phyloP scores from a whole-genome alignment of 2,797 vertebrate species.

The Pseudochirops cupreus region DNA sequence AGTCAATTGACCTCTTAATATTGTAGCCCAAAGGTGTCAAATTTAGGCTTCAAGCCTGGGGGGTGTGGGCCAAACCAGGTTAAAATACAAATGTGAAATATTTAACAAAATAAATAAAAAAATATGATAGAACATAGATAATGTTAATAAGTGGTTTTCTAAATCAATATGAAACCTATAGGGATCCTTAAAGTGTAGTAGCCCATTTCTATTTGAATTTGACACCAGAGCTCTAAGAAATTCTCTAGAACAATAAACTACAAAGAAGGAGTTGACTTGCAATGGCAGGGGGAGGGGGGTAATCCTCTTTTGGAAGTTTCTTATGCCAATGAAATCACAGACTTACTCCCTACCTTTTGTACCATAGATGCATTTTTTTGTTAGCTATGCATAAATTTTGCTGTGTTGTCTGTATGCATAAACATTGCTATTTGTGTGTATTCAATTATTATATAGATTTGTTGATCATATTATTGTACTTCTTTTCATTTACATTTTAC shows the following conservation, averaged over 20 bases:
- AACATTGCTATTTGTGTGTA: background rate
- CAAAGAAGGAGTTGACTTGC: background rate
- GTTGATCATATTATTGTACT: background rate
- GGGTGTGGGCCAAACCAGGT: background rate
- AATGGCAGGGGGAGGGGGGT: background rate
- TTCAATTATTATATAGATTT: background rate
- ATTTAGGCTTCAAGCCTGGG: background rate
- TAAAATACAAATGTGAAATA: background rate
- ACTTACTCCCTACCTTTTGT: background rate
- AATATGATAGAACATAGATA: background rate
- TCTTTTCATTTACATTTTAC: background rate
- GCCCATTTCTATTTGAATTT: background rate
- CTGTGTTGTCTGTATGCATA: background rate
- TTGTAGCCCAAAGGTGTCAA: background rate
- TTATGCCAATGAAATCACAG: background rate
- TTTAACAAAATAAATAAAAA: background rate
- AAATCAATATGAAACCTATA: background rate
- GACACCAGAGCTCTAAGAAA: background rate
- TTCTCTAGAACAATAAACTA: background rate
- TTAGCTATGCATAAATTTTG: background rate
- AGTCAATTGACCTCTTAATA: background rate
- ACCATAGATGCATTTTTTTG: background rate
- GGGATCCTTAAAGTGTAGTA: background rate
- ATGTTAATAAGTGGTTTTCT: background rate
- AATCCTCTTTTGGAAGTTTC: background rate